A percentile compares a stretch with the other conserved stretches of the same genome.
phyloP scores from a whole-genome alignment of 2,113 vertebrate genomes.

The Alectura lathami region DNA sequence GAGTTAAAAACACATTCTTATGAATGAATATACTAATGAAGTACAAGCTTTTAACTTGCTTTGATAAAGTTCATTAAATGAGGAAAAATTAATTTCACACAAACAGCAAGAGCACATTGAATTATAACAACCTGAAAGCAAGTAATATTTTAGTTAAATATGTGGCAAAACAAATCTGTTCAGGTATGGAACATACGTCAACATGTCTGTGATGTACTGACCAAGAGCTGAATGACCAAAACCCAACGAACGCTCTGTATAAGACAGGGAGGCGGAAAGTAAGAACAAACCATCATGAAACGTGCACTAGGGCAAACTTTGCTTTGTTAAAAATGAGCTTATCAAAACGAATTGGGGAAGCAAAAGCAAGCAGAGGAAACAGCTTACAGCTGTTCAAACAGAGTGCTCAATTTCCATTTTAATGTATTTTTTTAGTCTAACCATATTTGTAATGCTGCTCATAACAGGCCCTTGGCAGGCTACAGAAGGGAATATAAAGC shows the following conservation, averaged over 20 bases:
- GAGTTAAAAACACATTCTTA: not conserved
- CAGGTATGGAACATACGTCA: not conserved
- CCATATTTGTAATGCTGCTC: not conserved
- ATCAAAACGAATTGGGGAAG: not conserved
- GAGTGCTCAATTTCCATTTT: not conserved
- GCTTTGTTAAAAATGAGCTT: not conserved
- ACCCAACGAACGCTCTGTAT: accelerated
- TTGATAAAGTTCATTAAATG: not conserved
- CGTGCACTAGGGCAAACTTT: accelerated
- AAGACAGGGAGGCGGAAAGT: not conserved
- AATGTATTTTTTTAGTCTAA: not conserved
- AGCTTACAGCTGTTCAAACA: not conserved
- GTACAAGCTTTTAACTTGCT: not conserved
- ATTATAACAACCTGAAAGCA: not conserved
- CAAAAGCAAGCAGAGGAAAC: not conserved
- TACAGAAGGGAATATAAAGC: not conserved
- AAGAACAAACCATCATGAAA: not conserved
- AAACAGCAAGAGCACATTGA: not conserved
- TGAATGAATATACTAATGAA: not conserved
- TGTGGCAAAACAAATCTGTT: not conserved
- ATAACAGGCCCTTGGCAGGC: not conserved
- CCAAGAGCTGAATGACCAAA: not conserved
- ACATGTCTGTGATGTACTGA: not conserved
- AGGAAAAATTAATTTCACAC: not conserved
- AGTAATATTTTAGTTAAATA: not conserved